Evolutionary conservation across 2,888 invertebrate genomes (phyloP), one percentile per base, ranked within the genome.

Genomic region (Himalopsyche kuldschensis): DNA sequence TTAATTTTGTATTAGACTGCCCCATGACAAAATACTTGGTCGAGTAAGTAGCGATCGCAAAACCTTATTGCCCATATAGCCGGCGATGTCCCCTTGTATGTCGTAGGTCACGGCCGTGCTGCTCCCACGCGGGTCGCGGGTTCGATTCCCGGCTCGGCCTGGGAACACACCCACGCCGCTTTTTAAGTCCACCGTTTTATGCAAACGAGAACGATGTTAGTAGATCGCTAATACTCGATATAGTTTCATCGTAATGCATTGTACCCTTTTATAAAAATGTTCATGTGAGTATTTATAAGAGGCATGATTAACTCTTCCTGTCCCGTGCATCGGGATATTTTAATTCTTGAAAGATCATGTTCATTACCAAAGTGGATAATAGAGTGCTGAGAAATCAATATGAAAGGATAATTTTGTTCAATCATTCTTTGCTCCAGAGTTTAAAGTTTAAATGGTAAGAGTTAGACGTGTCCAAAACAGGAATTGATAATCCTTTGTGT

Each of bases 101-200:
- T 75, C 32, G 32, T 31, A 32, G 75, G 75, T 75, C 75, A 32
- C 75, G 32, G 75, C 55, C 55, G 75, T 75, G 75, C 30, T 17
- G 27, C 32, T 75, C 75, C 75, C 75, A 75, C 75, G 75, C 32
- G 31, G 75, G 30, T 75, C 32, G 75, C 75, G 75, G 55, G 55
- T 55, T 55, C 55, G 24, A 20, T 24, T n/a, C 75, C 75, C 31
- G 27, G 10, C 75, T 75, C 75, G 32, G 75, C 75, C 75, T 75
- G 75, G 75, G 75, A 75, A 75, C 75, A 75, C 75, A 75, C 75
- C 75, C 75, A 75, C 75, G 75, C 75, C 32, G 75, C 30, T 55
- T 55, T 55, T 20, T 20, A 55, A 55, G 20, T 55, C 55, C 55
- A 55, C 55, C 55, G 20, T 55, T 55, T 55, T 55, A 55, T 55